Conservation (phyloP, 2,888 invertebrate species). For the Arctia plantaginis region DNA sequence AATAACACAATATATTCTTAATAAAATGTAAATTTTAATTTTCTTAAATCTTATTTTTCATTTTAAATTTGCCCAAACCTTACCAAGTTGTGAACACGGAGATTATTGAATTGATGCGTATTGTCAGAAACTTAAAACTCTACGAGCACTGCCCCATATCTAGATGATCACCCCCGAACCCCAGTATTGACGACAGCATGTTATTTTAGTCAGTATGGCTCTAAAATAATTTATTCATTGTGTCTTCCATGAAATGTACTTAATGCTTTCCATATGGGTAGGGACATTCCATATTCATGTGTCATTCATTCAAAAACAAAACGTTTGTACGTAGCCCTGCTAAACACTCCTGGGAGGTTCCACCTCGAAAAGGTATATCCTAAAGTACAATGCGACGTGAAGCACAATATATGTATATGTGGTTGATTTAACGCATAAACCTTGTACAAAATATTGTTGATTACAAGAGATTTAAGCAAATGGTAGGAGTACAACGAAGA, state of each 20-base stretch:
- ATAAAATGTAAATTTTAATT: too few relatives aligned
- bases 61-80: too few relatives aligned
- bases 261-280: background rate
- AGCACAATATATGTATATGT: background rate
- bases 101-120: too few relatives aligned
- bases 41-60: too few relatives aligned
- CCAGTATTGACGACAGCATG: background rate
- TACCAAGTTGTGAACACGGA: too few relatives aligned
- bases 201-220: background rate
- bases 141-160: background rate
- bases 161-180: background rate
- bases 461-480: constrained; percentile 21
- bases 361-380: background rate
- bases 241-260: background rate
- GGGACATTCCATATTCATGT: background rate
- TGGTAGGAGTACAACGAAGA: constrained; percentile 9
- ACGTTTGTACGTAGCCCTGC: background rate
- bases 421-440: background rate
- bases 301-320: background rate
- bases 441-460: constrained; percentile 9
- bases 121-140: background rate
- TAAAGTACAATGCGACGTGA: background rate
- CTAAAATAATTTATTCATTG: background rate
- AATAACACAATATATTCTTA: too few relatives aligned
- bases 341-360: background rate